These are phyloP conservation scores for Campylorhamphus procurvoides DNA, from an alignment of 2,113 vertebrate genomes.

Conservation along the genomic window DNA sequence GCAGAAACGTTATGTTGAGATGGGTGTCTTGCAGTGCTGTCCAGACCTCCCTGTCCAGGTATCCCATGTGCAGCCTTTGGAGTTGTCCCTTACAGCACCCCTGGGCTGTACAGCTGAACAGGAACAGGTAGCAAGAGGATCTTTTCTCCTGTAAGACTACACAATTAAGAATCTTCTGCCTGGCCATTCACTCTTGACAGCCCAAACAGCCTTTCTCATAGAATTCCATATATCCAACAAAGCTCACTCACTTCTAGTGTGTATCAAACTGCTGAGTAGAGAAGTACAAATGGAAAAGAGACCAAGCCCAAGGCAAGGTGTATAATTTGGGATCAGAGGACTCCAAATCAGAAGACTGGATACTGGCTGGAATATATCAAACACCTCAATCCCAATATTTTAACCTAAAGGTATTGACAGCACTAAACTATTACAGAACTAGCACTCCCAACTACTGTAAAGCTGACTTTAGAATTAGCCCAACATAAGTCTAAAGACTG, in stretches of 20 bases:
- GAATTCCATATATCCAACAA: neutral
- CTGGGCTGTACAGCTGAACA: neutral
- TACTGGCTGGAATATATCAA: neutral
- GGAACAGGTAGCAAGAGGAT: neutral
- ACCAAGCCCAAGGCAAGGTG: neutral
- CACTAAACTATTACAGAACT: neutral
- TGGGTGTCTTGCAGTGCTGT: neutral
- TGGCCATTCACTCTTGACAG: neutral
- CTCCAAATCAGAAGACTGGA: neutral
- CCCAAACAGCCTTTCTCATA: neutral
- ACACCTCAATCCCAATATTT: neutral
- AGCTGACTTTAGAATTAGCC: neutral
- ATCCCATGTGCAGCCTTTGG: neutral
- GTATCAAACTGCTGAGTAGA: neutral
- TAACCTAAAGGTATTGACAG: neutral
- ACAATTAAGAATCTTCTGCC: neutral
- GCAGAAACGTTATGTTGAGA: neutral
- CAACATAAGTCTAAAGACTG: neutral
- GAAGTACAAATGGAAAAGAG: neutral
- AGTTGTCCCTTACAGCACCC: neutral
- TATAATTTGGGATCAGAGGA: neutral
- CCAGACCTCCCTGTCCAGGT: rapidly evolving
- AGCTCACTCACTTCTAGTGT: neutral
- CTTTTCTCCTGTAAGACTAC: neutral
- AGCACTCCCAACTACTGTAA: neutral